These are phyloP conservation scores for Brachionichthys hirsutus DNA, from an alignment of 2,113 vertebrate genomes.

Conservation along the genomic window DNA sequence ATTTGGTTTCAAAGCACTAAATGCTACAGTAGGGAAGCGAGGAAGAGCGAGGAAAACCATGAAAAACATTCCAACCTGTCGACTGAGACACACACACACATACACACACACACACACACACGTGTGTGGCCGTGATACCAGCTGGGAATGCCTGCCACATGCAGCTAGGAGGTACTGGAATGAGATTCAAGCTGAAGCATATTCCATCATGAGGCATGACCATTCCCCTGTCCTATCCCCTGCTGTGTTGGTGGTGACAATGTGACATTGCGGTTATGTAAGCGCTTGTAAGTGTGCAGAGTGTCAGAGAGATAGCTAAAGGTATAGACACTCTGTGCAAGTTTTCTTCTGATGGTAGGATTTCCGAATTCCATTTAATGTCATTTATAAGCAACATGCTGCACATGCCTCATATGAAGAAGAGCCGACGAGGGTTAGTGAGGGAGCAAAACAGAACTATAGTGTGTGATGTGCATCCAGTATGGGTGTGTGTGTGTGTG, in stretches of 20 bases:
- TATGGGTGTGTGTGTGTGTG: not conserved
- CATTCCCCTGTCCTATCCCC: slow-evolving; percentile 12
- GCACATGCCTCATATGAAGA: not conserved
- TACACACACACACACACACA: no score
- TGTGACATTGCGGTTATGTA: slow-evolving; percentile 39
- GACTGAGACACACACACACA: slow-evolving; percentile 31
- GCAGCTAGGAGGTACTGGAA: slow-evolving; percentile 31
- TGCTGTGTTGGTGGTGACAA: slow-evolving; percentile 32
- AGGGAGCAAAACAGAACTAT: no score
- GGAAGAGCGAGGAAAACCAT: slow-evolving; percentile 22
- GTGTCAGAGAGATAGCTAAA: no score
- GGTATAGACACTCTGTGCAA: not conserved
- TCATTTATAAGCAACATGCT: not conserved
- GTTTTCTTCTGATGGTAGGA: not conserved
- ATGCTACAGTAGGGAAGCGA: slow-evolving; percentile 13
- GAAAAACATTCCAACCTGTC: slow-evolving; percentile 32
- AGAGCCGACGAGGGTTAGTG: not conserved
- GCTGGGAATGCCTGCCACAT: slow-evolving; percentile 37
- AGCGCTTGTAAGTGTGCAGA: slow-evolving; percentile 10
- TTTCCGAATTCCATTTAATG: not conserved
- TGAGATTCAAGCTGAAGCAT: slow-evolving; percentile 39
- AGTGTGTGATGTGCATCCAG: not conserved
- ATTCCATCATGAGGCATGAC: slow-evolving; percentile 33
- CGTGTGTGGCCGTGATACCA: slow-evolving; percentile 32
- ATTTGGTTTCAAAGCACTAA: slow-evolving; percentile 20